A percentile compares a stretch with the other conserved stretches of the same genome.
phyloP scores from a whole-genome alignment of 2,113 vertebrate species.

The Neomonachus schauinslandi region DNA sequence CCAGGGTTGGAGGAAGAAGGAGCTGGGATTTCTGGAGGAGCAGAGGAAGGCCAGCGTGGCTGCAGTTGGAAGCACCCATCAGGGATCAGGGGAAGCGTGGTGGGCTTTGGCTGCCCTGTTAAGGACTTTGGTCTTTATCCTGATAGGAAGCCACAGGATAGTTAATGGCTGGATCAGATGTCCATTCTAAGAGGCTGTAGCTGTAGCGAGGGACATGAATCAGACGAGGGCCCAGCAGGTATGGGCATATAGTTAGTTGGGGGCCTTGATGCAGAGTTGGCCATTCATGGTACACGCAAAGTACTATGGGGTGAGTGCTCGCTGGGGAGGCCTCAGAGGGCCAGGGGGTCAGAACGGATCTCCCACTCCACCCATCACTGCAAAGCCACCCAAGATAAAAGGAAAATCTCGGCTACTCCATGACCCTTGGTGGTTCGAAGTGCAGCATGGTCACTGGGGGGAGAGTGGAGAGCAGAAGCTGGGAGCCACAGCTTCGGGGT shows the following conservation, averaged over 20 bases:
- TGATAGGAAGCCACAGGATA: not conserved
- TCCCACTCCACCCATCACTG: accelerated
- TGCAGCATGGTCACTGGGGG: not conserved
- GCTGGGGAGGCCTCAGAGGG: not conserved
- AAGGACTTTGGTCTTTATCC: not conserved
- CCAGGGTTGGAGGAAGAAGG: not conserved
- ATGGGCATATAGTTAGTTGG: not conserved
- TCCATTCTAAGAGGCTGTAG: not conserved
- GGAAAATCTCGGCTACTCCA: not conserved
- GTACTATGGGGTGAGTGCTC: accelerated
- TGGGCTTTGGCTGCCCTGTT: not conserved
- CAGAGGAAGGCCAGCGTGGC: not conserved
- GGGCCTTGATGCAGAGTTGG: not conserved
- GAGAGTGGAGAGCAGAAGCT: not conserved
- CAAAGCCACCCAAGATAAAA: not conserved
- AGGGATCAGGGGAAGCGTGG: not conserved
- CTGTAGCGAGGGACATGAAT: too few relatives aligned
- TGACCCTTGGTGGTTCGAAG: not conserved
- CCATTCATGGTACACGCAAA: accelerated
- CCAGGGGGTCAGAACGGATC: not conserved
- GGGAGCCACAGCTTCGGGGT: accelerated
- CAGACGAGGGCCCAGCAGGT: too few relatives aligned
- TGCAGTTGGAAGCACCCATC: not conserved
- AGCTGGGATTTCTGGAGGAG: not conserved
- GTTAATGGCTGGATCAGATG: not conserved